Evolutionary conservation across 2,113 vertebrate genomes (phyloP).

Genomic region (Myrmecobius fasciatus): DNA sequence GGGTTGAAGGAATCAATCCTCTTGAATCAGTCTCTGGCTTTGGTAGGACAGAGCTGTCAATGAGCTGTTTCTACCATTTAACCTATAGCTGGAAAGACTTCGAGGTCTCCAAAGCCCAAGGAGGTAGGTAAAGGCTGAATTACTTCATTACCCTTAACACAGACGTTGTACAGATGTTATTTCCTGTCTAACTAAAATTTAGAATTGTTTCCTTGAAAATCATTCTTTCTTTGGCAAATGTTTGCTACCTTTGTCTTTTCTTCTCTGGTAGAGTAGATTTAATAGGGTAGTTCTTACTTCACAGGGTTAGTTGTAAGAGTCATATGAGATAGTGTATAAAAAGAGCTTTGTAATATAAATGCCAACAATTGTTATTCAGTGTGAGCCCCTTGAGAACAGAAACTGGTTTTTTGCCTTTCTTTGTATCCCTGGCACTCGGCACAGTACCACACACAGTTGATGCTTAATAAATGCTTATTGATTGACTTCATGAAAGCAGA

Average conservation of each 20-base stretch:
- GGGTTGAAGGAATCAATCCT: neutral
- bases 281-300: neutral
- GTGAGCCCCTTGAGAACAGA: neutral
- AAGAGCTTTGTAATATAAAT: neutral
- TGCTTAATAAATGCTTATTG: neutral
- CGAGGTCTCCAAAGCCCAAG: neutral
- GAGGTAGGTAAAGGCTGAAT: slow-evolving; percentile 44
- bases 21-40: neutral
- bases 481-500: neutral
- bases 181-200: neutral
- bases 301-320: neutral
- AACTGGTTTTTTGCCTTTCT: neutral
- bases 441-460: neutral
- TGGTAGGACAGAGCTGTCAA: neutral
- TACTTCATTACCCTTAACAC: neutral
- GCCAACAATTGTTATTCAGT: neutral
- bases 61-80: rapidly evolving
- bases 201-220: neutral
- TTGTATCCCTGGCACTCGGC: neutral
- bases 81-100: neutral
- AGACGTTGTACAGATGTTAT: neutral
- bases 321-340: neutral
- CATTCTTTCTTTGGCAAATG: rapidly evolving
- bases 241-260: neutral
- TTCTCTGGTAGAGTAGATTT: no score